A percentile compares a stretch with the other conserved stretches of the same genome.
Conservation (phyloP, 2,797 vertebrate species). For the Myotis planiceps region DNA sequence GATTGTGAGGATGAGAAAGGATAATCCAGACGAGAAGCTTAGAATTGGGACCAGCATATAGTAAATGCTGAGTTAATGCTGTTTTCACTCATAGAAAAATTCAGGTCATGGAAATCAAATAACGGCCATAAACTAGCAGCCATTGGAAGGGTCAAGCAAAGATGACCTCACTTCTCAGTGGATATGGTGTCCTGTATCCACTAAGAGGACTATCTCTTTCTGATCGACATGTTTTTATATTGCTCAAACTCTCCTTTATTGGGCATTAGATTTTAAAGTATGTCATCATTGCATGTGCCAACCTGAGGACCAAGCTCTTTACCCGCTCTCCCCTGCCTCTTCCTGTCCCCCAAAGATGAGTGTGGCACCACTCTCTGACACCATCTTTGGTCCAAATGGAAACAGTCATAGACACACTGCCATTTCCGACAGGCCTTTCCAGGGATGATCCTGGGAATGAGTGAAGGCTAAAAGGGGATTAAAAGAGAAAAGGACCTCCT, state of each 20-base stretch:
- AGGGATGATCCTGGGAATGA: not conserved
- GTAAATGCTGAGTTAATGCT: not conserved
- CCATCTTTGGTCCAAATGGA: not conserved
- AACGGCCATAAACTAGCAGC: not conserved
- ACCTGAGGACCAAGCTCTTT: not conserved
- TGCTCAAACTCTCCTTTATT: not conserved
- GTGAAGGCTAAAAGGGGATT: not conserved
- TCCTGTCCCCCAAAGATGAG: not conserved
- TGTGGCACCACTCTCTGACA: not conserved
- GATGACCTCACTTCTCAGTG: not conserved
- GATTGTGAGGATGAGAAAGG: not conserved
- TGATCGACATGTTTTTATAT: not conserved
- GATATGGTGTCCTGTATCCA: not conserved
- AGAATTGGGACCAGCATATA: not conserved
- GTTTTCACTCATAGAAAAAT: not conserved
- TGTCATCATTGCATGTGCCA: not conserved
- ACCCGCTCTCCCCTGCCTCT: not conserved
- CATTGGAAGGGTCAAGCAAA: not conserved
- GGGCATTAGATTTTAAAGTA: not conserved
- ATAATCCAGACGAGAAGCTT: not conserved
- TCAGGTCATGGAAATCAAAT: not conserved
- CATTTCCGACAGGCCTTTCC: not conserved
- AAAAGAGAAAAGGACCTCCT: not conserved
- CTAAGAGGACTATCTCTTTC: not conserved
- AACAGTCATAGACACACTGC: not conserved